Conservation (phyloP, 2,797 vertebrate species). For the Neostethus bicornis region DNA sequence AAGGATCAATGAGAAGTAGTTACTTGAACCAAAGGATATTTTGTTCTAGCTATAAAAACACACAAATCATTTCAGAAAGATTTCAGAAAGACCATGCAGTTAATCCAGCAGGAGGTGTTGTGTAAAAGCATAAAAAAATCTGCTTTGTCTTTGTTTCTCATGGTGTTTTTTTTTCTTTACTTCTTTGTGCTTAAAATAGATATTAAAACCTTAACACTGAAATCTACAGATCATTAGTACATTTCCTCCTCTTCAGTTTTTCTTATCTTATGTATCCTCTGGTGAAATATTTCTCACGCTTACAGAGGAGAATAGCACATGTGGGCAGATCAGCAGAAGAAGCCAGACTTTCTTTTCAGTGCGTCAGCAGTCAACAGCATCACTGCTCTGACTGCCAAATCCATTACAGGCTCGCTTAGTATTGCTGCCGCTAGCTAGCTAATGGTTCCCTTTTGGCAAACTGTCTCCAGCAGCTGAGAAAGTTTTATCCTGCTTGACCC, state of each 20-base stretch:
- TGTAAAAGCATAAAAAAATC: neutral
- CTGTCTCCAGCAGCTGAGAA: constrained; percentile 62
- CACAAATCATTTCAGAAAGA: neutral
- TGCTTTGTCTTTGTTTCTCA: neutral
- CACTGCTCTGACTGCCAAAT: constrained; percentile 59
- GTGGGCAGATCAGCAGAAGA: constrained; percentile 38
- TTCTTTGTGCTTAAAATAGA: neutral
- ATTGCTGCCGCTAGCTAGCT: constrained; percentile 45
- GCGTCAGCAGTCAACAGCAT: constrained; percentile 63
- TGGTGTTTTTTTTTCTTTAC: neutral
- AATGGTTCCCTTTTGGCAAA: constrained; percentile 67
- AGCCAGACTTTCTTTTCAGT: constrained; percentile 52
- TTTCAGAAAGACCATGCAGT: neutral
- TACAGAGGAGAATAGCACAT: constrained; percentile 52
- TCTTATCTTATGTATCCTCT: constrained; percentile 16
- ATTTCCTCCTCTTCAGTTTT: constrained; percentile 5
- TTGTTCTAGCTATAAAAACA: neutral
- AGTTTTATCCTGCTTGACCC: constrained; percentile 31
- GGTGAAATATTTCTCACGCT: constrained; percentile 25
- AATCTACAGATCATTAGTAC: neutral
- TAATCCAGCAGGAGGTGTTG: neutral
- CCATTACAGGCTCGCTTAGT: constrained; percentile 66
- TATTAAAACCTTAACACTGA: neutral
- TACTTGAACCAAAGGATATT: neutral
- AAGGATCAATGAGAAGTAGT: neutral